phyloP scores from a whole-genome alignment of 2,113 vertebrate genomes.

The Vulpes lagopus region DNA sequence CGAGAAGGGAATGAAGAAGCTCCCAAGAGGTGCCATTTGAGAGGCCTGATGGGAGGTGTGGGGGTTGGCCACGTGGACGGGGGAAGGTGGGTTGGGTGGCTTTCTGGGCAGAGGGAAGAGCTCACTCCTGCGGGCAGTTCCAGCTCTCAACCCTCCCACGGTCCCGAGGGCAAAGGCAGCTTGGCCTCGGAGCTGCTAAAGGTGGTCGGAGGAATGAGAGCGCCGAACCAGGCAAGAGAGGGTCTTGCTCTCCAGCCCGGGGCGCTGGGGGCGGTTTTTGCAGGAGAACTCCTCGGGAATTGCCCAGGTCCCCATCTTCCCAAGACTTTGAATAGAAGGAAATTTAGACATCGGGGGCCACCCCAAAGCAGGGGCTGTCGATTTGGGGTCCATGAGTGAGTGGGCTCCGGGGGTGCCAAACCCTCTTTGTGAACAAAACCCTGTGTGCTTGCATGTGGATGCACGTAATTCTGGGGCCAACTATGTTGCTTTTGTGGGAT shows the following conservation, averaged over 20 bases:
- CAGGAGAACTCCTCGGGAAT: neutral
- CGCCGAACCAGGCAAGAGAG: neutral
- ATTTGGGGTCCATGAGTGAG: neutral
- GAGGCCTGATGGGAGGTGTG: neutral
- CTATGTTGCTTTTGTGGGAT: neutral
- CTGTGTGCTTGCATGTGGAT: fast-evolving
- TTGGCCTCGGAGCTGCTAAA: neutral
- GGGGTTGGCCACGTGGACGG: fast-evolving
- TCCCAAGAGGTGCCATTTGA: neutral
- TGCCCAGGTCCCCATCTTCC: neutral
- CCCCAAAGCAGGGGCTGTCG: neutral
- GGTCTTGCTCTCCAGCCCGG: neutral
- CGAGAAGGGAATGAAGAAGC: neutral
- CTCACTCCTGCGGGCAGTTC: neutral
- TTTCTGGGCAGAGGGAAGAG: neutral
- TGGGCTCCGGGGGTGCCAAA: neutral
- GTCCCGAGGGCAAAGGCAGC: too few species aligned
- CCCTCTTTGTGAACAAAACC: neutral
- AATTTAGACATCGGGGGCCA: neutral
- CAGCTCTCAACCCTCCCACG: neutral
- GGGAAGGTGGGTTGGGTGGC: neutral
- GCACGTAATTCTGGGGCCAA: neutral
- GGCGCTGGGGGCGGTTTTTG: neutral
- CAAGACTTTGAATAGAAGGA: neutral
- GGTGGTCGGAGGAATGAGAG: neutral